Base-by-base conservation (phyloP, 2,797 vertebrate genomes). In the Pangasius sanitwongsei region DNA sequence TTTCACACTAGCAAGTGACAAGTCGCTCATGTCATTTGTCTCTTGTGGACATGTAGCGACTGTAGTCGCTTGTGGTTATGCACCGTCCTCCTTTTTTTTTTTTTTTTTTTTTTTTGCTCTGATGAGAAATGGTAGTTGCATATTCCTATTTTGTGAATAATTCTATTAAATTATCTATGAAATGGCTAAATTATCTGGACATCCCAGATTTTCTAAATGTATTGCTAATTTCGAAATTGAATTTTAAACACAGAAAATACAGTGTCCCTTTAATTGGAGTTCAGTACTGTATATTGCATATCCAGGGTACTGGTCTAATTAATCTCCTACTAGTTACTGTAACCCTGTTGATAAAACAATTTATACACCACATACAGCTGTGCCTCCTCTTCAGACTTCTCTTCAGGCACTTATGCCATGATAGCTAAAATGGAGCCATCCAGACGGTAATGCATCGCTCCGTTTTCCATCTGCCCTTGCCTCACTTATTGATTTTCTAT, bases 401-500 rank as follows among this genome's bases (percentile, higher is more conserved):
- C 9, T 55, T 69, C 65, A 70, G 75, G 53, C 25, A 55, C 44
- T 77, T 88, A 77, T 55, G 23, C 83, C 65, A 59, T 78, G 37
- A 50, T 85, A 55, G 82, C 55, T 70, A 55, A 81, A 72, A 89
- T 23, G 63, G 61, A 86, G 88, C 86, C 84, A 70, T 57, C 3
- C 77, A 86, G 74, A 28, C 28, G 53, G 48, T 61, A 86, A 86
- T 89, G 87, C 74, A 80, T 70, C n/a, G 16, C 41, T 4, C 37
- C 20, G 57, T 87, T 11, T 63, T 34, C 59, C 57, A 53, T 78
- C 72, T 72, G 75, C 78, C 80, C 88, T 83, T 72, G 67, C 53
- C 85, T 87, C 78, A 1, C n/a, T 44, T 75, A 87, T 89, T 67
- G 88, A 87, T 89, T 83, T 89, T 87, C 88, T 89, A 83, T 89